These are phyloP conservation scores for Alloplasta piceator DNA, from an alignment of 2,888 invertebrate species.

Conservation along the genomic window DNA sequence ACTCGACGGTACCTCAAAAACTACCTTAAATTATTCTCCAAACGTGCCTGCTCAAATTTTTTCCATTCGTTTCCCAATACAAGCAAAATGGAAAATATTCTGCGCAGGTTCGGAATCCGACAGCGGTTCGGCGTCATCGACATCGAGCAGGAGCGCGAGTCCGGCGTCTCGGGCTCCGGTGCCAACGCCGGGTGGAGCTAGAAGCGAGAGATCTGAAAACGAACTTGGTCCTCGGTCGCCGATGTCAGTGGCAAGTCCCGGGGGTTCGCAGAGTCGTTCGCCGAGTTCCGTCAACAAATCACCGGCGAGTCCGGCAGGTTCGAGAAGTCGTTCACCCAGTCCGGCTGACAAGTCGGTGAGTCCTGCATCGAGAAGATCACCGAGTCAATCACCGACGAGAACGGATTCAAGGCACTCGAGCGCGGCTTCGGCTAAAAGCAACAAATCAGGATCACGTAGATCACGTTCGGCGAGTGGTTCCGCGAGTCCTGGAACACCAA, in stretches of 20 bases:
- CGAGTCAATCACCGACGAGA: conserved; percentile 74
- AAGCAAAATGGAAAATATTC: background rate
- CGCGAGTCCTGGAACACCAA: conserved; percentile 78
- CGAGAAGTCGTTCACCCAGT: conserved; percentile 76
- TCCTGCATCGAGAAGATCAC: conserved; percentile 73
- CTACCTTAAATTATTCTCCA: too few relatives aligned
- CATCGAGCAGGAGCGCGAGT: conserved; percentile 82
- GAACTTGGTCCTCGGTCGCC: conserved; percentile 72
- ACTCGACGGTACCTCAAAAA: too few relatives aligned
- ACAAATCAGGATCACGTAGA: conserved; percentile 74
- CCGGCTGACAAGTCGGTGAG: conserved; percentile 72
- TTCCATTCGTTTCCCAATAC: too few relatives aligned
- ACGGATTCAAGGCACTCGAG: conserved; percentile 79
- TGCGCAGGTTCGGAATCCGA: conserved; percentile 83
- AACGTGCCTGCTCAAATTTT: too few relatives aligned
- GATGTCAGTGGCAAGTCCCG: conserved; percentile 70
- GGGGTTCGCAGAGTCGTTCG: conserved; percentile 74
- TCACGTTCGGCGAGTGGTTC: conserved; percentile 72
- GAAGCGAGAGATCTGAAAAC: conserved; percentile 74
- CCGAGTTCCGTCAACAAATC: conserved; percentile 73
- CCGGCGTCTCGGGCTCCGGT: conserved; percentile 82
- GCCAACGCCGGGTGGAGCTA: conserved; percentile 80
- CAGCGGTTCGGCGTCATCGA: conserved; percentile 82
- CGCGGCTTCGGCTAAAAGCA: conserved; percentile 73
- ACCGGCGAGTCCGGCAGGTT: conserved; percentile 71